Base-by-base conservation (phyloP, 2,797 vertebrate species). In the Knipowitschia caucasica region DNA sequence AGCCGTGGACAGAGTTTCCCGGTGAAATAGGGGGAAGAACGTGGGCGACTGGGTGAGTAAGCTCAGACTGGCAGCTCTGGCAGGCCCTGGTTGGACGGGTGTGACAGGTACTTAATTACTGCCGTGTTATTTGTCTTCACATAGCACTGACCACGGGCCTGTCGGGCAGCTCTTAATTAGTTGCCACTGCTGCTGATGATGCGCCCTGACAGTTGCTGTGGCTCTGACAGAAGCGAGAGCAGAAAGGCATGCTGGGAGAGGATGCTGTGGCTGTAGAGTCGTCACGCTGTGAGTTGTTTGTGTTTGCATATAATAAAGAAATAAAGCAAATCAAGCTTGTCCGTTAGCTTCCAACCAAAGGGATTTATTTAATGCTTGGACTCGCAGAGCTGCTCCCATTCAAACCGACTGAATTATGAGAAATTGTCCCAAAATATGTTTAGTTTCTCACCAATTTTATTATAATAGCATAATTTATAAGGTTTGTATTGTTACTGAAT, bases 151-250 rank as follows among this genome's bases (percentile, higher is more conserved):
- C 80, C 81, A 78, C 45, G 38, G 75, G 60, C 62, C 64, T 80
- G 80, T 82, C 74, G 69, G 81, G 72, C 83, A 74, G 75, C 53
- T 76, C 76, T 77, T 85, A 86, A 88, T 85, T 85, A 85, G 76
- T 81, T 56, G 77, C 81, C 60, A 53, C 53, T 34, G 68, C 71
- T 71, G 62, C 77, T n/a, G 51, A 45, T 85, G 80, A 85, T 84
- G 65, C 45, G 14, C 63, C 71, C 62, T 80, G 80, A 85, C 79
- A 82, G 75, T 66, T 58, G 64, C 81, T 38, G 77, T 20, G 62
- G 74, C 25, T 76, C 76, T 81, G 78, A 85, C 82, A 83, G 82
- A 76, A 70, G 71, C 72, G 56, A 7, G 56, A 76, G 78, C 79
- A 81, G 67, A 75, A 56, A 79, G 50, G 63, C 84, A 80, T 77